A percentile compares a stretch with the other conserved stretches of the same genome.
Evolutionary conservation across 64 coral and sea anemone species (phyloP).

Genomic region (Stylophora pistillata): DNA sequence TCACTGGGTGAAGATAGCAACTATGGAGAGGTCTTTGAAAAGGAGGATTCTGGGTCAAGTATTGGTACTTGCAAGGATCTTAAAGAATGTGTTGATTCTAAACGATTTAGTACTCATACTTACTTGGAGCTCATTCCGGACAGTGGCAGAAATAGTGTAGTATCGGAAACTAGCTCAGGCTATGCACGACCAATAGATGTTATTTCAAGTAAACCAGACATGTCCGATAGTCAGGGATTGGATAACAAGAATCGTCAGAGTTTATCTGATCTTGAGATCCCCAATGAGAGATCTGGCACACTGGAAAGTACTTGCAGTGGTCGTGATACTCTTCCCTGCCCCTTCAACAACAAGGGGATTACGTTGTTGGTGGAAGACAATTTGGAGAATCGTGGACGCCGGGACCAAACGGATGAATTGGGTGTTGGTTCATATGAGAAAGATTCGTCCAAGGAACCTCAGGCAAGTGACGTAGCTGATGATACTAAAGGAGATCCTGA

Average conservation of each 20-base stretch:
- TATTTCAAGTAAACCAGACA: neutral
- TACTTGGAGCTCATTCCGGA: constrained; percentile 74
- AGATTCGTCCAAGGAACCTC: neutral
- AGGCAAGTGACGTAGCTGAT: neutral
- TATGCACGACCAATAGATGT: constrained; percentile 84
- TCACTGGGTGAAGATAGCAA: constrained; percentile 23
- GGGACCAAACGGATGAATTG: neutral
- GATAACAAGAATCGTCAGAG: constrained; percentile 6
- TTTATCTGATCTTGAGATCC: constrained; percentile 37
- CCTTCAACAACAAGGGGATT: neutral
- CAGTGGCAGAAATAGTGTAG: constrained; percentile 61
- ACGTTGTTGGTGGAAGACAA: neutral
- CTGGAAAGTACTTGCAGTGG: constrained; percentile 18
- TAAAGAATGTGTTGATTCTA: constrained; percentile 19
- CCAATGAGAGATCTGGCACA: neutral
- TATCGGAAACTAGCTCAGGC: constrained; percentile 85
- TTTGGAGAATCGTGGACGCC: neutral
- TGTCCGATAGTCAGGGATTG: neutral
- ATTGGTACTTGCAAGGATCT: constrained; percentile 29
- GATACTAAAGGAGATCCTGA: neutral
- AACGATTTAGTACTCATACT: constrained; percentile 54
- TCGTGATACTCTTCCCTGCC: neutral
- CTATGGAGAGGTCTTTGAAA: constrained; percentile 46
- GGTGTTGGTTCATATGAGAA: too few species aligned
- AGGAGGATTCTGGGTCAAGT: neutral